Base-by-base conservation (phyloP, 1,140 invertebrate species). In the Cataglyphis hispanica region DNA sequence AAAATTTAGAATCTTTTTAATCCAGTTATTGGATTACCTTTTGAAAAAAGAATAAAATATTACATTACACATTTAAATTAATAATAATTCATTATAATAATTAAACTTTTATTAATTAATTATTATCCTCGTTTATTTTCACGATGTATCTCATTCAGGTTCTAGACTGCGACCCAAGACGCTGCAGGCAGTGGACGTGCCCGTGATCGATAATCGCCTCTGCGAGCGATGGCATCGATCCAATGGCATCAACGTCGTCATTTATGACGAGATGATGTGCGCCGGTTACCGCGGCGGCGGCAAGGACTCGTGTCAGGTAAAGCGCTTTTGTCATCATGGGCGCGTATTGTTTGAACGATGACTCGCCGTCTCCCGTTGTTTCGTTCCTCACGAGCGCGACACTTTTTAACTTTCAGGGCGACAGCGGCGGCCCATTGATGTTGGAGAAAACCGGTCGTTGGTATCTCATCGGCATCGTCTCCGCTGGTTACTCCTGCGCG, bases 241-340 rank as follows among this genome's bases (percentile, higher is more conserved):
- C 61, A 98, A 97, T 90, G 97, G 97, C 75, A 99, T 99, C 89
- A 98, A 98, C 93, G 98, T 99, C 50, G 97, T 98, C 10, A 99
- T 99, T 90, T 98, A 98, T 93, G 98, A 98, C 80, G 98, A 99
- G 95, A 99, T 99, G 98, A 97, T 99, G 94, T 99, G 99, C 94
- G 99, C 98, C 6, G 99, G 98, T 1, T 99, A 99, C 93, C 96
- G 98, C 85, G 97, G 97, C 27, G 99, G 99, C 4, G 98, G 98
- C 7, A 98, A 98, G 90, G 97, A 98, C 93, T 97, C 97, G 4
- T 98, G 97, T 93, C 97, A 97, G 95, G 97, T 97, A 93, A 93
- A 94, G 93, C 86, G 19, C 0, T 74, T 46, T 40, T 67, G 6
- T 75, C 78, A 83, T 46, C 53, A 13, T 74, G 13, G 78, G 67